These are phyloP conservation scores for Alfaro cultratus DNA, from an alignment of 2,797 vertebrate genomes.

Conservation along the genomic window DNA sequence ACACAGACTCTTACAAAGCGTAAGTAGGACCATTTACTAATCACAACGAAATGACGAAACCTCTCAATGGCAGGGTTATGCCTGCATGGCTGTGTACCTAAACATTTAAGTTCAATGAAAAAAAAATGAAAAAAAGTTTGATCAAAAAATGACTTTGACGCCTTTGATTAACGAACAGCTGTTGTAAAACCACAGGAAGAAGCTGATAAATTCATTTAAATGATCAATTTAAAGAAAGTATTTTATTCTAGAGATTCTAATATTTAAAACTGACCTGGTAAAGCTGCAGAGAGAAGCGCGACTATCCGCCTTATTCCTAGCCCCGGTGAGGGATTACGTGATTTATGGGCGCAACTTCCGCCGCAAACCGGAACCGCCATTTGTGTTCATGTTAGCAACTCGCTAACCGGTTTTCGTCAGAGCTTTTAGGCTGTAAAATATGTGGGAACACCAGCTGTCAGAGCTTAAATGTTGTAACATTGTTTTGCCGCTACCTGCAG, in stretches of 20 bases:
- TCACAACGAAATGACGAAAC: constrained; percentile 35
- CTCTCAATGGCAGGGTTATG: constrained; percentile 62
- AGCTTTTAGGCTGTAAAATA: too few species aligned
- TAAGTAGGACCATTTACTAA: constrained; percentile 57
- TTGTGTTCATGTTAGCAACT: too few species aligned
- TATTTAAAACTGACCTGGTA: not conserved
- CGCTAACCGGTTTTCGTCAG: too few species aligned
- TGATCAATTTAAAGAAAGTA: not conserved
- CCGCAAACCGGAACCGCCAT: too few species aligned
- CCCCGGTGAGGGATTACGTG: too few species aligned
- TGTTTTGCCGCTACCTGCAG: too few species aligned
- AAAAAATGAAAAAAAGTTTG: constrained; percentile 49
- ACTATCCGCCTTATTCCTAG: too few species aligned
- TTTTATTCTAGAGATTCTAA: not conserved
- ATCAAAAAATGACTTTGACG: constrained; percentile 53
- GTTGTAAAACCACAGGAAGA: constrained; percentile 52
- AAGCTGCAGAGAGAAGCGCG: not conserved
- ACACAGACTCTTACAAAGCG: constrained; percentile 63
- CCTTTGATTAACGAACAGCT: constrained; percentile 50
- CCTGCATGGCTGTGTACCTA: constrained; percentile 75
- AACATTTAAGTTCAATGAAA: constrained; percentile 58
- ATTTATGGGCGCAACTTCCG: too few species aligned
- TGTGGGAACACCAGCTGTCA: too few species aligned
- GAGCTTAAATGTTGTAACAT: too few species aligned
- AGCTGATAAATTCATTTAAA: constrained; percentile 55